phyloP scores from a whole-genome alignment of 2,797 vertebrate genomes.

The Ciconia nigra region DNA sequence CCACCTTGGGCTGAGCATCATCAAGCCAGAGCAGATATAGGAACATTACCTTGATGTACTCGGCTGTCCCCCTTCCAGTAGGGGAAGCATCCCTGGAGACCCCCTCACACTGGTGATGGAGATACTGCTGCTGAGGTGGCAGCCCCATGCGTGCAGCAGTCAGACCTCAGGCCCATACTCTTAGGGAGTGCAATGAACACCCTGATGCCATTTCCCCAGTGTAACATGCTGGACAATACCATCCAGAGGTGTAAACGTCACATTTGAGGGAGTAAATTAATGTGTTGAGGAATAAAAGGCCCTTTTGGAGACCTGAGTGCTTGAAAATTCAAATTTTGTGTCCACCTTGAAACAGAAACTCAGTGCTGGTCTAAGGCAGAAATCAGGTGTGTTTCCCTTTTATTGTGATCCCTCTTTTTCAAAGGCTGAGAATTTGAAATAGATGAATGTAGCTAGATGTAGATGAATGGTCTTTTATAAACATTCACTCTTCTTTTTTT shows the following conservation, averaged over 20 bases:
- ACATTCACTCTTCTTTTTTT: neutral
- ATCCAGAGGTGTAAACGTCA: neutral
- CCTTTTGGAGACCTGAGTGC: neutral
- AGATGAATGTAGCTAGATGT: neutral
- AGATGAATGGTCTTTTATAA: neutral
- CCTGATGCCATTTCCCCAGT: neutral
- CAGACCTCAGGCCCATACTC: neutral
- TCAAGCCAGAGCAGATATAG: neutral
- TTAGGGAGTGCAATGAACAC: neutral
- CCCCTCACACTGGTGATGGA: rapidly evolving
- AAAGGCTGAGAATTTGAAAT: neutral
- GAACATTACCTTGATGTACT: neutral
- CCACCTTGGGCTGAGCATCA: neutral
- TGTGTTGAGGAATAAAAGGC: neutral
- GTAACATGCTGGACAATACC: neutral
- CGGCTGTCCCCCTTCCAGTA: neutral
- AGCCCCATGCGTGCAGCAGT: neutral
- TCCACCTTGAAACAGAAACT: neutral
- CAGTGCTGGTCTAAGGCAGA: neutral
- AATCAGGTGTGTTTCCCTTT: neutral
- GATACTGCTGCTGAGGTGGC: neutral
- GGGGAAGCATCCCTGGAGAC: neutral
- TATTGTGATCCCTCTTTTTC: neutral
- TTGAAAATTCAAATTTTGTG: neutral
- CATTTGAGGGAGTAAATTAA: neutral